Base-by-base conservation (phyloP, 2,113 vertebrate species). In the Ornithorhynchus anatinus region DNA sequence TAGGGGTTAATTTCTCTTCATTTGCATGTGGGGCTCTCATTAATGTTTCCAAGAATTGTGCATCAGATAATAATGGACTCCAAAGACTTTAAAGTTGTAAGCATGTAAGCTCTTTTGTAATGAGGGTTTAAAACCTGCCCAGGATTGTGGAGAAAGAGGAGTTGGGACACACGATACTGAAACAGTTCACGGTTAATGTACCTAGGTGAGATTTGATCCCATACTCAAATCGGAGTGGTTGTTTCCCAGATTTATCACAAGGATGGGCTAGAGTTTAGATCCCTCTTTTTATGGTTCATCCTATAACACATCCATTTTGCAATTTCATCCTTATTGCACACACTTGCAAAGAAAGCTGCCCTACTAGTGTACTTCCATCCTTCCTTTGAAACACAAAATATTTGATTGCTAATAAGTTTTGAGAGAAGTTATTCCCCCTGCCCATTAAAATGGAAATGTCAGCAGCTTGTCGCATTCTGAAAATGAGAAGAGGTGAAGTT, bases 241-340 rank as follows among this genome's bases (percentile, higher is more conserved):
- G 3, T 38, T 70, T 72, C 57, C 70, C 42, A 50, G 79, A 43
- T 54, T 77, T 72, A 20, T 81, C 75, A 69, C 5, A 0, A 75
- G 69, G 53, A 72, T 22, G 7, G 2, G 20, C 0, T 2, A 43
- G 10, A 19, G 47, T 73, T 67, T 35, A 15, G 36, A 31, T 4
- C 10, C 6, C 7, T 7, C 9, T 57, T 79, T 47, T 23, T 35
- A 16, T 12, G 33, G 12, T 0, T 0, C 7, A 2, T 32, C n/a
- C 1, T 7, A 0, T 0, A 7, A 52, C 23, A 2, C 62, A 40
- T 68, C 43, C 0, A 0, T 68, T 42, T 62, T 31, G 42, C 50
- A 32, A 11, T 33, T 32, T 25, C 35, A 63, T 31, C 0, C 1
- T 23, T 14, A 25, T 20, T 31, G 9, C 0, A 1, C 0, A 0